A percentile compares a stretch with the other conserved stretches of the same genome.
Conservation (phyloP, 2,888 invertebrate genomes). For the Erannis defoliaria region DNA sequence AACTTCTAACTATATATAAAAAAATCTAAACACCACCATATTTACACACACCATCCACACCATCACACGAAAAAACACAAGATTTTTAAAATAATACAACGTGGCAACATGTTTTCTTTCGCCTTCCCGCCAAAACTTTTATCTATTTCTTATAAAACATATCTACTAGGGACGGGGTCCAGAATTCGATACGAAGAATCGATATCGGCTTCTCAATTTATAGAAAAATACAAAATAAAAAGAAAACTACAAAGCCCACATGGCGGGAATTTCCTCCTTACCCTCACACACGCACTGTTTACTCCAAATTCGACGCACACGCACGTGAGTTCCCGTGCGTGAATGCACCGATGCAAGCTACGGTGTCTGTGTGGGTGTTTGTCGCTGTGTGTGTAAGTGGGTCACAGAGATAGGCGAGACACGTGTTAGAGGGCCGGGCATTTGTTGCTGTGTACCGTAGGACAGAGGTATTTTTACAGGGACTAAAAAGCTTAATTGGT, state of each 20-base stretch:
- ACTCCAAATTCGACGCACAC: slow-evolving; percentile 65
- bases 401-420: slow-evolving; percentile 84
- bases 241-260: slow-evolving; percentile 37
- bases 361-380: slow-evolving; percentile 34
- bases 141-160: background rate
- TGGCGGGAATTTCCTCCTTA: slow-evolving; percentile 45
- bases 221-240: slow-evolving; percentile 17
- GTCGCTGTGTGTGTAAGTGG: slow-evolving; percentile 75
- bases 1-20: too few species aligned
- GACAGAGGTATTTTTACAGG: slow-evolving; percentile 14
- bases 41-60: too few species aligned
- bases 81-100: too few species aligned
- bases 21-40: too few species aligned
- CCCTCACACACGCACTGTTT: slow-evolving; percentile 61
- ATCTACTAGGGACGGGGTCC: background rate
- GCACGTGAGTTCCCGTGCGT: slow-evolving; percentile 34
- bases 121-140: background rate
- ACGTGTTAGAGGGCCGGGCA: slow-evolving; percentile 81
- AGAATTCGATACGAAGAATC: background rate
- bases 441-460: slow-evolving; percentile 63
- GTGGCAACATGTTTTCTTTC: too few species aligned
- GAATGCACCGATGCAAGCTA: slow-evolving; percentile 66
- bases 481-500: background rate
- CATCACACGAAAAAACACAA: too few species aligned
- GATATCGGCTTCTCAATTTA: background rate